phyloP scores from a whole-genome alignment of 2,888 invertebrate genomes.

The Pseudococcus longispinus region DNA sequence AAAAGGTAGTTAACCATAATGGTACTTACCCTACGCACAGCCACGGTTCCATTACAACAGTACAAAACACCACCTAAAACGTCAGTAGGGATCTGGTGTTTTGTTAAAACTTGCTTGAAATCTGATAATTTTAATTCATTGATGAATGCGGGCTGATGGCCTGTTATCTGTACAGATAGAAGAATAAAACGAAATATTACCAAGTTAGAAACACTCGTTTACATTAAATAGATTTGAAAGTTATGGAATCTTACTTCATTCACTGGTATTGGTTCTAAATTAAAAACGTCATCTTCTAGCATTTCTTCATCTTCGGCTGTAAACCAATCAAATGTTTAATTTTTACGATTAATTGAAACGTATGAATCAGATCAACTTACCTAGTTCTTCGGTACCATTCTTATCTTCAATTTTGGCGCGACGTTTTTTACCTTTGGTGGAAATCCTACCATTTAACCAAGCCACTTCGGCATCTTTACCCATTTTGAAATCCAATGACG shows the following conservation, averaged over 20 bases:
- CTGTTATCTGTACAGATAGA: slow-evolving; percentile 42
- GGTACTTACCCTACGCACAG: slow-evolving; percentile 77
- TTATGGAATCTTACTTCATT: slow-evolving; percentile 63
- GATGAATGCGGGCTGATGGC: slow-evolving; percentile 86
- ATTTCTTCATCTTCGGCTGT: slow-evolving; percentile 25
- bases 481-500: slow-evolving; percentile 83
- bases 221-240: not conserved
- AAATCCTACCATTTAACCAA: slow-evolving; percentile 80
- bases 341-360: not conserved
- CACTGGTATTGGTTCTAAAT: slow-evolving; percentile 63
- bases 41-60: slow-evolving; percentile 90
- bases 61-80: slow-evolving; percentile 90
- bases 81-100: slow-evolving; percentile 79
- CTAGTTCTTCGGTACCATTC: not conserved
- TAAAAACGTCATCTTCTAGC: slow-evolving; percentile 40
- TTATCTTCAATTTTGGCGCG: slow-evolving; percentile 43
- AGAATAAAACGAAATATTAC: not conserved
- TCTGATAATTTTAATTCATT: slow-evolving; percentile 93
- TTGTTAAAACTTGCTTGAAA: slow-evolving; percentile 80
- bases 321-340: not conserved
- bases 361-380: not conserved
- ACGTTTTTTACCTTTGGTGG: slow-evolving; percentile 32
- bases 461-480: slow-evolving; percentile 86
- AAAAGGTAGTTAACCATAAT: not conserved
- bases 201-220: not conserved